A percentile compares a stretch with the other conserved stretches of the same genome.
phyloP scores from a whole-genome alignment of 1,140 invertebrate genomes.

The Ceratina australensis region DNA sequence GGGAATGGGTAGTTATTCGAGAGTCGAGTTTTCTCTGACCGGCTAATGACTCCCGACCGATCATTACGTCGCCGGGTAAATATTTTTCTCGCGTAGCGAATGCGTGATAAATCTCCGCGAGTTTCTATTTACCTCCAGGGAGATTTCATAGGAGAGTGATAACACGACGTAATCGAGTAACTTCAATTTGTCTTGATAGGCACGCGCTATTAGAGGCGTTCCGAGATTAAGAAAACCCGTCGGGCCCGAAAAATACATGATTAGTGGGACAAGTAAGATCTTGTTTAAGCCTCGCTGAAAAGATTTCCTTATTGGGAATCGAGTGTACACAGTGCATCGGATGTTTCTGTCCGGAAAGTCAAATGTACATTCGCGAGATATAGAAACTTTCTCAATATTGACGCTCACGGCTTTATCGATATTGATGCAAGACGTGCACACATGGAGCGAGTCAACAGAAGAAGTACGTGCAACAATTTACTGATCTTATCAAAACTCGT shows the following conservation, averaged over 20 bases:
- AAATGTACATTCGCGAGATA: neutral
- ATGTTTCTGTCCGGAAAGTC: neutral
- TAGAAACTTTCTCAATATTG: neutral
- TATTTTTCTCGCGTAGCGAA: neutral
- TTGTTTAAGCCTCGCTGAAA: no score
- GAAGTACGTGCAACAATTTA: no score
- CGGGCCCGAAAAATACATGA: no score
- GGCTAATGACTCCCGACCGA: constrained; percentile 1
- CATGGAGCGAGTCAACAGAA: neutral
- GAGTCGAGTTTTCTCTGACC: constrained; percentile 8
- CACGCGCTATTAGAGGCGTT: neutral
- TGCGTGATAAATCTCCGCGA: no score
- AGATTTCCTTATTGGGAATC: neutral
- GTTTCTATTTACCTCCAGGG: no score
- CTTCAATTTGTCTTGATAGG: neutral
- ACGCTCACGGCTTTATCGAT: neutral
- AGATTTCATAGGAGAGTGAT: no score
- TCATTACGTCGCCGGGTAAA: constrained; percentile 3
- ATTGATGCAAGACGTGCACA: neutral
- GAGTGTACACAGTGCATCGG: neutral
- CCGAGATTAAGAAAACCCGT: no score
- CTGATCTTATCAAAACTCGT: no score
- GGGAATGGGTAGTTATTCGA: constrained; percentile 14
- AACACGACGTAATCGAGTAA: neutral
- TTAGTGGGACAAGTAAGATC: no score